Percentiles rank a stretch among this genome's conserved stretches.
Evolutionary conservation across 2,113 vertebrate species (phyloP).

Genomic region (Chaetodon trifascialis): DNA sequence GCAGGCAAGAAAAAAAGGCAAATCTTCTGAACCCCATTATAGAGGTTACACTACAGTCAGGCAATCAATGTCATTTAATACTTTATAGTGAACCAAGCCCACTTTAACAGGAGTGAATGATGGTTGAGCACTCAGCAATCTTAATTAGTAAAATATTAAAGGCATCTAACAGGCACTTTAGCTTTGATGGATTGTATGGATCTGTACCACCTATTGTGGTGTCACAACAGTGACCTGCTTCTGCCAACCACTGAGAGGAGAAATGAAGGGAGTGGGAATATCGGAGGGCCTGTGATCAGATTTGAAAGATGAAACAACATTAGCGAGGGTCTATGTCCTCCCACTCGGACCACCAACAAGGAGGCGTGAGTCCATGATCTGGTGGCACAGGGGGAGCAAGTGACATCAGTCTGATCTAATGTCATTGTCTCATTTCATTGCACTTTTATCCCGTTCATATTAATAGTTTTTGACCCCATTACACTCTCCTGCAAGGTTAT

Average conservation of each 20-base stretch:
- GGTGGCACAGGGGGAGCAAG: not conserved
- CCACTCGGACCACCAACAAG: not conserved
- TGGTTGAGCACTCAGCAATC: conserved; percentile 59
- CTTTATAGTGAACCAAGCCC: conserved; percentile 52
- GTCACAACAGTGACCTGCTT: conserved; percentile 57
- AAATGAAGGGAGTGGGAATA: conserved; percentile 13
- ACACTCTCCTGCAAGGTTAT: not conserved
- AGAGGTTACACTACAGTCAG: conserved; percentile 26
- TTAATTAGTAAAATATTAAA: conserved; percentile 79
- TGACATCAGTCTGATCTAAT: not conserved
- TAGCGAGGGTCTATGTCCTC: not conserved
- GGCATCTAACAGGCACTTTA: conserved; percentile 68
- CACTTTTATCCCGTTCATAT: conserved; percentile 20
- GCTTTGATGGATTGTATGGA: conserved; percentile 64
- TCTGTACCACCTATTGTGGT: conserved; percentile 53
- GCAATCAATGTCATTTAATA: conserved; percentile 74
- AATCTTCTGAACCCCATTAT: conserved; percentile 51
- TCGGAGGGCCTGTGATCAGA: conserved; percentile 1
- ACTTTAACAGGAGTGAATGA: conserved; percentile 58
- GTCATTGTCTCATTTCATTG: conserved; percentile 8
- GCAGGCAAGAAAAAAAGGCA: conserved; percentile 51
- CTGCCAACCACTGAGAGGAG: conserved; percentile 1
- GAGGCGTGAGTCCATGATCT: not conserved
- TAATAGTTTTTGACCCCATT: conserved; percentile 20
- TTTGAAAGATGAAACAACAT: conserved; percentile 35